A percentile compares a stretch with the other conserved stretches of the same genome.
phyloP scores from a whole-genome alignment of 2,113 vertebrate genomes.

The Anhinga rufa region DNA sequence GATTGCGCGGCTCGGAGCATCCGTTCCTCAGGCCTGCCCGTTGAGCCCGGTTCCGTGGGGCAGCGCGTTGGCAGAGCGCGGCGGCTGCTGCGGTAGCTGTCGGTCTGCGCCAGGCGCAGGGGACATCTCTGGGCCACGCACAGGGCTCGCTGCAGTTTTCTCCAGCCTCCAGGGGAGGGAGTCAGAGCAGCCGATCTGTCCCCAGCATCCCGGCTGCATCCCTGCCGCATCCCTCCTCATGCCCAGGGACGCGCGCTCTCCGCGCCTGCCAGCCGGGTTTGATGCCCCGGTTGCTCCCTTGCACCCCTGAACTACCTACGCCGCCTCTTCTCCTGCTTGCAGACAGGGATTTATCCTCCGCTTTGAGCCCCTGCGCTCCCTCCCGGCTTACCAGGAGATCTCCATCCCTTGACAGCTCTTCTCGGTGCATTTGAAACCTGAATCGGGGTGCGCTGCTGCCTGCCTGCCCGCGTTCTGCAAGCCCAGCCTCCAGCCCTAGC shows the following conservation, averaged over 20 bases:
- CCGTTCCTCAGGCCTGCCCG: not conserved
- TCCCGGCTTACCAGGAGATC: not conserved
- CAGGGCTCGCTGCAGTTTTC: conserved; percentile 9
- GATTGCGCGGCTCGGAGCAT: not conserved
- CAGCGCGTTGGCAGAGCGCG: fast-evolving
- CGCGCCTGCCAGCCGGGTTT: not conserved
- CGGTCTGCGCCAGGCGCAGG: not conserved
- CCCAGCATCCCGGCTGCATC: not conserved
- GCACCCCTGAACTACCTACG: not conserved
- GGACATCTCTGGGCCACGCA: not conserved
- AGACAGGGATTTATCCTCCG: not conserved
- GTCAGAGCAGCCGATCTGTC: conserved; percentile 23
- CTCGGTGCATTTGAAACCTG: not conserved
- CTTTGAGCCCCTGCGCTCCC: not conserved
- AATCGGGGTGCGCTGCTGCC: not conserved
- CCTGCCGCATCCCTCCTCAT: not conserved
- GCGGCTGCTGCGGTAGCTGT: not conserved
- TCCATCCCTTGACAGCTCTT: not conserved
- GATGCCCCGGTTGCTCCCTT: fast-evolving
- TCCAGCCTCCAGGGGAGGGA: conserved; percentile 58
- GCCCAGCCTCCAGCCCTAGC: not conserved
- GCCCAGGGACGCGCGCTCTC: fast-evolving
- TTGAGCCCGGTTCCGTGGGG: not conserved
- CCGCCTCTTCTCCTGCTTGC: not conserved
- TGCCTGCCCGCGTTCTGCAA: not conserved